Evolutionary conservation across 2,113 vertebrate species (phyloP), one percentile per base, ranked within the genome.

Genomic region (Hydrolagus affinis): DNA sequence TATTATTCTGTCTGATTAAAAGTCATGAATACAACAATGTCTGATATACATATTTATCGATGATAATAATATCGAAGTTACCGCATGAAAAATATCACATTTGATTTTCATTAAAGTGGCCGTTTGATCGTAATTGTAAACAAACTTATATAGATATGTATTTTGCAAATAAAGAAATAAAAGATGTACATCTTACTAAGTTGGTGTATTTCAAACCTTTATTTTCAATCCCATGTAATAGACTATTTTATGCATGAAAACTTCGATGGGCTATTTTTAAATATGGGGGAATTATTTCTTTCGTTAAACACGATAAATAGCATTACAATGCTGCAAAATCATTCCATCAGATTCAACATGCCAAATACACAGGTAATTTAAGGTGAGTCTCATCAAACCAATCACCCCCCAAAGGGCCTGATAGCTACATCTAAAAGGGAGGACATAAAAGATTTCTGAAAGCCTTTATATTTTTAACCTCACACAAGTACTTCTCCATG

Each of bases 311-410:
- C 25, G 19, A 30, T 62, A 64, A 44, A 17, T 32, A 66, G 62
- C 62, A 32, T 10, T 15, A 66, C 60, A 8, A 9, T 8, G 23
- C n/a, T n/a, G n/a, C 59, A 64, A 25, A 66, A 83, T 30, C 19
- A 30, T 10, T 28, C 28, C 23, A 32, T 28, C 28, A 68, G 30
- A 83, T 19, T 10, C 25, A 80, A 11, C 14, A 28, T 32, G 78
- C 78, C 57, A 59, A 60, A 77, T 60, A 30, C 14, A 83, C 77
- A 64, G 73, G 73, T 75, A 28, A 44, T 6, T 75, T 56, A 44
- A 83, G 25, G 77, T 83, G 77, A 83, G 64, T 44, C 72, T 32
- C 30, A 56, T 75, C 56, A 30, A 75, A 73, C 10, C 28, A 73
- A 56, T 21, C 30, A 56, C 10, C 73, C 25, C 60, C n/a, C n/a